Evolutionary conservation across 2,113 vertebrate species (phyloP), one percentile per base, ranked within the genome.

Genomic region (Dunckerocampus dactyliophorus): DNA sequence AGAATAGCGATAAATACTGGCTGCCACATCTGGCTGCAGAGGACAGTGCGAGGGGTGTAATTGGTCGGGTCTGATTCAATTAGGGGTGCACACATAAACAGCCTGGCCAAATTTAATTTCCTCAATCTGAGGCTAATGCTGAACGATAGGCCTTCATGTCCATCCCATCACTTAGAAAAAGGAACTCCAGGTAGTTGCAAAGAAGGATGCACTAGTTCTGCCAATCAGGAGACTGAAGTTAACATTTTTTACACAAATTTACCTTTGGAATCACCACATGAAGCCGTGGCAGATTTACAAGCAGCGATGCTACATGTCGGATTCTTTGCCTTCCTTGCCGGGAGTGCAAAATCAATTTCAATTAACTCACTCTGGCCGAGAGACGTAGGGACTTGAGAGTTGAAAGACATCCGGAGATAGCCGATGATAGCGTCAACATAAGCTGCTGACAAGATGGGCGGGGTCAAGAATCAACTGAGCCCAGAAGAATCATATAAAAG

Each of bases 281-380:
- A 72, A n/a, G 24, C 66, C 54, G 55, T 43, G 24, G 39, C 62
- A 68, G 65, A 76, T 68, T 59, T 73, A 56, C 57, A 77, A 67
- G 59, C 66, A 59, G 50, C 16, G 56, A 45, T 17, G 58, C 19
- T 45, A 66, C 63, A 62, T 52, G 50, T 17, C 63, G 68, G 72
- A 79, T 22, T 87, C 73, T 72, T 86, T 85, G 81, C 62, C 74
- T 77, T 85, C 77, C 74, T 68, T 76, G 52, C 37, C 62, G 62
- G 67, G 60, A 85, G 70, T 72, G 71, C 71, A 86, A 56, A 89
- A 89, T 89, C 84, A 79, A 89, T 90, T 89, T 89, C 71, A 87
- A 85, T 90, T 86, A 86, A 87, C 88, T 80, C 39, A 53, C 48
- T 28, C 53, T 14, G 48, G 46, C 47, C 56, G 65, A 72, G 57